These are phyloP conservation scores for Folsomia manolachei DNA, from an alignment of 2,888 invertebrate species.

Conservation along the genomic window DNA sequence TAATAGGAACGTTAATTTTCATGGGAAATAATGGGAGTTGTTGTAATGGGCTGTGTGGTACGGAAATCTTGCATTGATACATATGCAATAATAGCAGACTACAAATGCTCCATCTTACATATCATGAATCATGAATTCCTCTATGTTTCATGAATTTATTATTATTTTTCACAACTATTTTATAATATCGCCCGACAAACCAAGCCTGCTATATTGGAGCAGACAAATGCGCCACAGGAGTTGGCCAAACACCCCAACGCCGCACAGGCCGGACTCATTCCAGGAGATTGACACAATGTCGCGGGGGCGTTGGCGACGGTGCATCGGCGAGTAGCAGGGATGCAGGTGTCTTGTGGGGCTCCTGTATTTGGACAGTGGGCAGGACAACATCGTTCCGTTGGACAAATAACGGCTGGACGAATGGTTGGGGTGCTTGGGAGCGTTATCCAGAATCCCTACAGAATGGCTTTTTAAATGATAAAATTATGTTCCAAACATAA, in stretches of 20 bases:
- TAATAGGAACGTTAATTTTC: too few species aligned
- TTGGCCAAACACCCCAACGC: background rate
- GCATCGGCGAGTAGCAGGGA: background rate
- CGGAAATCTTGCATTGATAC: too few species aligned
- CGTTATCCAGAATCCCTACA: background rate
- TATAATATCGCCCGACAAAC: too few species aligned
- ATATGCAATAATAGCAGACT: too few species aligned
- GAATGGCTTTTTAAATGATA: background rate
- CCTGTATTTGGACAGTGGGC: background rate
- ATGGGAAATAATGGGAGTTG: too few species aligned
- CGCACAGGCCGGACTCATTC: background rate
- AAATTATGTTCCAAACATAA: too few species aligned
- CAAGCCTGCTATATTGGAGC: too few species aligned
- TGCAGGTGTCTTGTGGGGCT: background rate
- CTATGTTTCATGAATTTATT: too few species aligned
- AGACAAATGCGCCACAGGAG: background rate
- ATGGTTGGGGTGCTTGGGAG: background rate
- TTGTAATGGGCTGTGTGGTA: too few species aligned
- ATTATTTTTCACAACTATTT: too few species aligned
- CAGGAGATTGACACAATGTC: background rate
- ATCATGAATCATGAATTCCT: too few species aligned
- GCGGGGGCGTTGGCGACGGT: background rate
- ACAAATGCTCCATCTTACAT: too few species aligned
- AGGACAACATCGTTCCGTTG: background rate
- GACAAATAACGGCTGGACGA: background rate